Conservation (phyloP, 1,140 invertebrate genomes). For the Drosophila kohkoa region DNA sequence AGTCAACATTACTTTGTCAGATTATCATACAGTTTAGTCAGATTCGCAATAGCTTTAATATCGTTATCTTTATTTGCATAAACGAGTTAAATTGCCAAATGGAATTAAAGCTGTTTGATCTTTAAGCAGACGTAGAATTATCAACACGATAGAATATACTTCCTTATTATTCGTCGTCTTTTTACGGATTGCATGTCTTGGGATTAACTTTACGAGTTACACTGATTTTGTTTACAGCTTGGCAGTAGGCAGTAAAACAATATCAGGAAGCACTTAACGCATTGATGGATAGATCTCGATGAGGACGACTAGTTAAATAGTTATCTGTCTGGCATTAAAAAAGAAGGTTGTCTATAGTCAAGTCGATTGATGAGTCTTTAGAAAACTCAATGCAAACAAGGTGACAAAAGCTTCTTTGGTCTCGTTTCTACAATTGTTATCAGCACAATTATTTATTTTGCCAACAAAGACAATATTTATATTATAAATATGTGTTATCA, state of each 20-base stretch:
- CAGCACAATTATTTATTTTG: background rate
- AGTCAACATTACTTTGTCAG: constrained; percentile 38
- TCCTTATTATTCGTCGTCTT: constrained; percentile 28
- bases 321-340: background rate
- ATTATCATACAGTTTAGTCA: constrained; percentile 44
- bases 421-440: background rate
- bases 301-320: background rate
- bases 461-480: background rate
- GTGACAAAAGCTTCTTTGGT: background rate
- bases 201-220: background rate
- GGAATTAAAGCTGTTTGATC: constrained; percentile 26
- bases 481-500: background rate
- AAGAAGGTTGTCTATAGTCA: background rate
- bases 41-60: constrained; percentile 31
- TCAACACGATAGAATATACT: constrained; percentile 14
- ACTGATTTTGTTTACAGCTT: background rate
- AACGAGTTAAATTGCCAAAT: constrained; percentile 24
- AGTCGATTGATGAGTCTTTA: too few species aligned
- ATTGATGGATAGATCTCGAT: background rate
- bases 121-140: constrained; percentile 12
- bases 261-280: constrained; percentile 5
- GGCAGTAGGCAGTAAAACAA: background rate
- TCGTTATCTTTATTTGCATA: constrained; percentile 64
- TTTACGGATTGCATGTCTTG: background rate
- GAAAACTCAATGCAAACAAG: background rate